Evolutionary conservation across 2,797 vertebrate genomes (phyloP).

Genomic region (Trachurus trachurus): DNA sequence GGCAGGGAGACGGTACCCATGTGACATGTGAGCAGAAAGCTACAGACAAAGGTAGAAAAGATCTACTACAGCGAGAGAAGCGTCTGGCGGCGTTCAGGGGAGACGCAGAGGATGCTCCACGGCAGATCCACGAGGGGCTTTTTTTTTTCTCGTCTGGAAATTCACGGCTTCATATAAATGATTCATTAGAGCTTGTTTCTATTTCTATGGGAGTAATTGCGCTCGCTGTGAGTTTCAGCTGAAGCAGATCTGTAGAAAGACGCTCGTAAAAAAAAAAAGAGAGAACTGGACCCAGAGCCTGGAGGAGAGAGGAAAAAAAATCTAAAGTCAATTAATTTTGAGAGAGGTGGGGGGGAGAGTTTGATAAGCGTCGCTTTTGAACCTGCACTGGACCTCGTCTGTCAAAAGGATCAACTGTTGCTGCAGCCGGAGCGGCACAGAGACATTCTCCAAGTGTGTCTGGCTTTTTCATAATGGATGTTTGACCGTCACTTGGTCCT

Average conservation of each 20-base stretch:
- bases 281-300: slow-evolving; percentile 27
- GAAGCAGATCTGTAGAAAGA: slow-evolving; percentile 62
- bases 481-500: slow-evolving; percentile 67
- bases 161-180: slow-evolving; percentile 75
- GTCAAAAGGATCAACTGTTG: slow-evolving; percentile 87
- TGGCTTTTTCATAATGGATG: slow-evolving; percentile 64
- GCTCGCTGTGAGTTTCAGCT: slow-evolving; percentile 72
- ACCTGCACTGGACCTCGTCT: slow-evolving; percentile 67
- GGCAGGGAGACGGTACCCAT: slow-evolving; percentile 60
- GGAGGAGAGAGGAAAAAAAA: background rate
- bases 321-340: slow-evolving; percentile 61
- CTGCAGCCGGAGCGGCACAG: slow-evolving; percentile 73
- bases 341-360: slow-evolving; percentile 34
- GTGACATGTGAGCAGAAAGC: slow-evolving; percentile 69
- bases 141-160: slow-evolving; percentile 65
- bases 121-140: slow-evolving; percentile 60
- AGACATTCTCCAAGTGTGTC: slow-evolving; percentile 65
- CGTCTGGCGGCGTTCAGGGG: slow-evolving; percentile 55
- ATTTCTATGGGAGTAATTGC: slow-evolving; percentile 77
- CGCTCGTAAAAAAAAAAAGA: background rate
- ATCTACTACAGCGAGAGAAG: slow-evolving; percentile 39
- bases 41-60: slow-evolving; percentile 73
- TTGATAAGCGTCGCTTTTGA: slow-evolving; percentile 56
- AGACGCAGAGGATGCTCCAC: slow-evolving; percentile 73
- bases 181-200: slow-evolving; percentile 79